phyloP scores from a whole-genome alignment of 2,797 vertebrate species.

The Myiotriccus ornatus region DNA sequence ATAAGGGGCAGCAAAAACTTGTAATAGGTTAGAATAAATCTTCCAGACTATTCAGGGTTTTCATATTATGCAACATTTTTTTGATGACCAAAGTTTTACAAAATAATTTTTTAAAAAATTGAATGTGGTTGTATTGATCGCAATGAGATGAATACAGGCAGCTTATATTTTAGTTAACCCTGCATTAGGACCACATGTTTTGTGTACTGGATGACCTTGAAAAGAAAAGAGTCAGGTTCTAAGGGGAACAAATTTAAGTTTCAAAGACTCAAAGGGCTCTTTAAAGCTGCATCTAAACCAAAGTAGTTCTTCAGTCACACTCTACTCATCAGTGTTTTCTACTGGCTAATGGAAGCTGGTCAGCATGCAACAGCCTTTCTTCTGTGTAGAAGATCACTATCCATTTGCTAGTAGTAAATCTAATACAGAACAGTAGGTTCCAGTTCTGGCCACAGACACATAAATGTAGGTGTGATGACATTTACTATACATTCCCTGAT shows the following conservation, averaged over 20 bases:
- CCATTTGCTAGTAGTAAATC: not conserved
- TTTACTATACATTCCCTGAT: not conserved
- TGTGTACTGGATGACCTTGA: not conserved
- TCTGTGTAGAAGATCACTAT: not conserved
- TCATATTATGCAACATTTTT: not conserved
- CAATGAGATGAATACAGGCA: not conserved
- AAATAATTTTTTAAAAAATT: fast-evolving
- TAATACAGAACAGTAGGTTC: not conserved
- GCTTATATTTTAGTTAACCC: not conserved
- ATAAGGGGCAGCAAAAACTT: not conserved
- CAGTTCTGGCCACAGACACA: not conserved
- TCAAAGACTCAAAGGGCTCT: not conserved
- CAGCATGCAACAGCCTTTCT: not conserved
- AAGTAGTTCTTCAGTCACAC: not conserved
- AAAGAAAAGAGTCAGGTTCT: not conserved
- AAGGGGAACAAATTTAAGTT: not conserved
- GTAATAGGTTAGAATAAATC: not conserved
- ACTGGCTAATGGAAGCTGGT: not conserved
- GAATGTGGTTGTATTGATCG: not conserved
- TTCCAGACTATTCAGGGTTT: not conserved
- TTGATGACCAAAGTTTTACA: not conserved
- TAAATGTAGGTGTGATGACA: not conserved
- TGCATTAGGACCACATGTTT: not conserved
- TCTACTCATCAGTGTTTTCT: not conserved
- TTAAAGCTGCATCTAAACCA: not conserved